phyloP scores from a whole-genome alignment of 1,140 invertebrate species.

The Philaenus spumarius region DNA sequence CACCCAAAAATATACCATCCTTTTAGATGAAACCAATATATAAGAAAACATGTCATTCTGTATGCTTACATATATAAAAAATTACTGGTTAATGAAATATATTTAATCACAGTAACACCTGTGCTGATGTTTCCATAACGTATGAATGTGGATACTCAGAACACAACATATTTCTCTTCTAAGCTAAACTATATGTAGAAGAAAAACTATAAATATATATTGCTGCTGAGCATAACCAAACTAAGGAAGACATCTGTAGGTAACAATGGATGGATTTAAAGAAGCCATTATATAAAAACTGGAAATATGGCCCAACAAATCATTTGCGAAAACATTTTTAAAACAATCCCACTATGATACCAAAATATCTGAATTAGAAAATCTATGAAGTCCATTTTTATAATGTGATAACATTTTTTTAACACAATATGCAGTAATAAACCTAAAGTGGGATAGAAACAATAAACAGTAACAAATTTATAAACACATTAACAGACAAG shows the following conservation, averaged over 20 bases:
- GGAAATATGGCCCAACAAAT: conserved; percentile 58
- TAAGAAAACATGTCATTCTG: no score
- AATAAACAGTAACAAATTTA: no score
- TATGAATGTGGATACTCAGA: no score
- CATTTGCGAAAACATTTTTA: conserved; percentile 75
- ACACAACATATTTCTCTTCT: no score
- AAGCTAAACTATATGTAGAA: no score
- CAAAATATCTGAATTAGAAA: conserved; percentile 55
- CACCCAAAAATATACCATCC: no score
- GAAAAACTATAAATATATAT: conserved; percentile 24
- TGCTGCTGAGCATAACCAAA: conserved; percentile 40
- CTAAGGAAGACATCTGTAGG: conserved; percentile 62
- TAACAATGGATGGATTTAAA: conserved; percentile 64
- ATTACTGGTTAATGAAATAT: no score
- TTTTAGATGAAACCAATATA: no score
- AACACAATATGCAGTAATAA: conserved; percentile 74
- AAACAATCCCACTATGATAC: conserved; percentile 64
- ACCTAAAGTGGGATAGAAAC: conserved; percentile 92
- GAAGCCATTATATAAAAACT: conserved; percentile 67
- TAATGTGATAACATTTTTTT: conserved; percentile 82
- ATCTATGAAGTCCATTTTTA: conserved; percentile 59
- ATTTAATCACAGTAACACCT: no score
- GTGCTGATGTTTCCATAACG: no score
- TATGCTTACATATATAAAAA: no score
- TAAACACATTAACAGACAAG: no score